Evolutionary conservation across 2,888 invertebrate species (phyloP).

Genomic region (Chalcis sispes): DNA sequence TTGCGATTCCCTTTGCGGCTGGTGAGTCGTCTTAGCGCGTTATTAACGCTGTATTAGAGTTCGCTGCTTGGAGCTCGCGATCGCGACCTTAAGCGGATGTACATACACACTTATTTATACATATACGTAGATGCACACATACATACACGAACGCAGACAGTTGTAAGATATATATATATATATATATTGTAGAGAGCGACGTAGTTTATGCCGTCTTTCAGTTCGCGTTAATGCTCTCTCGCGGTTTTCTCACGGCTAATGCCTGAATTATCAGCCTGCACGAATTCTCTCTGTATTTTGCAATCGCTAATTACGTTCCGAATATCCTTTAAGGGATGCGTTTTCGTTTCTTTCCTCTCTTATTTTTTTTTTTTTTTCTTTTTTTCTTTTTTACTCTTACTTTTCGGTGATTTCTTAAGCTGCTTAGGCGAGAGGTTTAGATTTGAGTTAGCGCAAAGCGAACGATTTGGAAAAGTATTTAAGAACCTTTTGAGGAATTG

Average conservation of each 20-base stretch:
- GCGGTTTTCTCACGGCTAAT: conserved; percentile 36
- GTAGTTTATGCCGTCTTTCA: no score
- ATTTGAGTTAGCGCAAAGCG: not conserved
- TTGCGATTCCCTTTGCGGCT: conserved; percentile 31
- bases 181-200: no score
- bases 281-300: conserved; percentile 12
- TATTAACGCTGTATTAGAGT: conserved; percentile 62
- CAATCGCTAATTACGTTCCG: conserved; percentile 40
- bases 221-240: conserved; percentile 23
- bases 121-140: no score
- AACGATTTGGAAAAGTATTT: not conserved
- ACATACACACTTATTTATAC: no score
- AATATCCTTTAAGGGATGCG: not conserved
- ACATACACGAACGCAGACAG: no score
- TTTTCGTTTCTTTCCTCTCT: not conserved
- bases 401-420: no score
- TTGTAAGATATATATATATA: no score
- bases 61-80: no score
- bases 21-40: conserved; percentile 56
- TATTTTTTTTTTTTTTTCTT: no score
- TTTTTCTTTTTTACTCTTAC: not conserved
- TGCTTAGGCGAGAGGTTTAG: not conserved
- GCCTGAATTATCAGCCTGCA: conserved; percentile 45
- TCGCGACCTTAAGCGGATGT: conserved; percentile 45
- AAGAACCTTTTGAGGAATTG: no score